These are phyloP conservation scores for Varanus salvator DNA, from an alignment of 2,113 vertebrate genomes.

Conservation along the genomic window DNA sequence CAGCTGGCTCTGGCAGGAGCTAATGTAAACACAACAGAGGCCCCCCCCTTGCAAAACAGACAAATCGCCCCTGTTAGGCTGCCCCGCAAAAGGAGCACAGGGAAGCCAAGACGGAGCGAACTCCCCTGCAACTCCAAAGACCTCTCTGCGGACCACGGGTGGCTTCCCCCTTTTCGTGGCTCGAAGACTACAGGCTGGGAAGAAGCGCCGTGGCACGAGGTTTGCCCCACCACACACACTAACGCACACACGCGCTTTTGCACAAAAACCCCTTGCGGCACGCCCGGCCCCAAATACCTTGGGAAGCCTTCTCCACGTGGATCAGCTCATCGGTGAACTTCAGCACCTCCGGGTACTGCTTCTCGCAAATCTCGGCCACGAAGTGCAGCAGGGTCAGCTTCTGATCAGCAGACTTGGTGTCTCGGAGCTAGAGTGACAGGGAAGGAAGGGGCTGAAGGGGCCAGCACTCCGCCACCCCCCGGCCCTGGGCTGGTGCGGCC, in stretches of 20 bases:
- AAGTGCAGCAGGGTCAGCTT: conserved; percentile 91
- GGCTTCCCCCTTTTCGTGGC: neutral
- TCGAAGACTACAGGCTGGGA: no score
- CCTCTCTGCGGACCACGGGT: neutral
- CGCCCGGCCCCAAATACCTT: conserved; percentile 76
- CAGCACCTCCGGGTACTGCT: conserved; percentile 84
- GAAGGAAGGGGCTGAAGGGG: neutral
- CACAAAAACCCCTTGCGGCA: no score
- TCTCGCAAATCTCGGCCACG: conserved; percentile 86
- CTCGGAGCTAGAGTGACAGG: conserved; percentile 75
- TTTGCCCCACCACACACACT: neutral
- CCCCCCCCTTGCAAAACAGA: neutral
- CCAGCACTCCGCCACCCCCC: no score
- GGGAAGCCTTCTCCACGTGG: conserved; percentile 92
- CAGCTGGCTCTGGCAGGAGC: rapidly evolving
- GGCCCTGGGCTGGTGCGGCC: neutral
- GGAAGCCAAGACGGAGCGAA: neutral
- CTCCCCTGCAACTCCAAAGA: neutral
- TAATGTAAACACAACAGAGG: rapidly evolving
- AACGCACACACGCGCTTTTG: neutral
- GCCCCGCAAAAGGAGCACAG: neutral
- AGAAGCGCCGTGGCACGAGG: neutral
- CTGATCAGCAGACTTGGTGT: conserved; percentile 84
- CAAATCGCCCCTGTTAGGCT: neutral
- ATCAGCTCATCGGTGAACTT: conserved; percentile 87